phyloP scores from a whole-genome alignment of 1,140 invertebrate species.

The Phthorimaea operculella region DNA sequence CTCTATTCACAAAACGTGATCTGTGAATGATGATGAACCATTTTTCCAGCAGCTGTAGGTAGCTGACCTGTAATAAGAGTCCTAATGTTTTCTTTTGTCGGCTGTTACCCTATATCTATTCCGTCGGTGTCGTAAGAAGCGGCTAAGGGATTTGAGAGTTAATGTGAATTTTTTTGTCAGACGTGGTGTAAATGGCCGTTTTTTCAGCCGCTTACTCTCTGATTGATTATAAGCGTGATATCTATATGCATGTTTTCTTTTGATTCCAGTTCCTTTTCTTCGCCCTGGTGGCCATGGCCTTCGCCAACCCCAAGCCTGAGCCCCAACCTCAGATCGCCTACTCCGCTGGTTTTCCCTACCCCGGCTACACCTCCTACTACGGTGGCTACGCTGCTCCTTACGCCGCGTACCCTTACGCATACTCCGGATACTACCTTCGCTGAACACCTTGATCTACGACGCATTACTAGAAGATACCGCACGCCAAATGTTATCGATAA shows the following conservation, averaged over 20 bases:
- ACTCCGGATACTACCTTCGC: constrained; percentile 38
- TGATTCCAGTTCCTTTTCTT: constrained; percentile 58
- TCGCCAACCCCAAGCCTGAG: constrained; percentile 59
- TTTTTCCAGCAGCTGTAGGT: no score
- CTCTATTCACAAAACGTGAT: no score
- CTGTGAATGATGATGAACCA: no score
- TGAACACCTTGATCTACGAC: constrained; percentile 16
- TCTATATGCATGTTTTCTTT: constrained; percentile 9
- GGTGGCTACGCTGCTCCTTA: constrained; percentile 32
- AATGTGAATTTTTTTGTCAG: no score
- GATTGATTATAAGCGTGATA: no score
- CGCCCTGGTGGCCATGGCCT: constrained; percentile 63
- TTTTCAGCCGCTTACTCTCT: no score
- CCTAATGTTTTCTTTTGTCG: no score
- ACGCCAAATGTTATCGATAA: constrained; percentile 26
- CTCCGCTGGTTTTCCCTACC: constrained; percentile 24
- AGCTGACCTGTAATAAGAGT: no score
- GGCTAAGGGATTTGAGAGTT: no score
- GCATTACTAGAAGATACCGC: constrained; percentile 16
- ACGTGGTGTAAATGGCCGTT: no score
- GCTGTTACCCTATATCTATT: no score
- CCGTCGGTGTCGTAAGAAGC: no score
- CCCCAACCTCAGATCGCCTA: constrained; percentile 35
- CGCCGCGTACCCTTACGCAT: constrained; percentile 52
- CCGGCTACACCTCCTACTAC: constrained; percentile 32